phyloP scores from a whole-genome alignment of 2,797 vertebrate species.

The Hapalemur alaotrensis region DNA sequence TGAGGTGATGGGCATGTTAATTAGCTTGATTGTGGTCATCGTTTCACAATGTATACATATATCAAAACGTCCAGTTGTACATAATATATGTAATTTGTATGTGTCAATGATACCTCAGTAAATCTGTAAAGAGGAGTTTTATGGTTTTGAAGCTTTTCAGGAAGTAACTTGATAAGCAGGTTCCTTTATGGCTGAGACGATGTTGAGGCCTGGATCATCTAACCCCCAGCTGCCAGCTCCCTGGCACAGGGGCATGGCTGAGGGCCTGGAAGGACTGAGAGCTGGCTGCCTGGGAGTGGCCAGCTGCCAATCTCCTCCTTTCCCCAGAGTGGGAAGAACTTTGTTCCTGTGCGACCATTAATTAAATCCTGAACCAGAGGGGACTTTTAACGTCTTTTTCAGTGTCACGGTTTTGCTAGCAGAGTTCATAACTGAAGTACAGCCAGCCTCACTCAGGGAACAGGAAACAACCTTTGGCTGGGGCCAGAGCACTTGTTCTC shows the following conservation, averaged over 20 bases:
- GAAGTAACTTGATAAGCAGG: neutral
- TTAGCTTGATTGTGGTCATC: neutral
- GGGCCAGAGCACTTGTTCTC: conserved; percentile 73
- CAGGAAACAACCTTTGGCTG: conserved; percentile 78
- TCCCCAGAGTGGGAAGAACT: conserved; percentile 33
- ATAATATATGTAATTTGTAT: neutral
- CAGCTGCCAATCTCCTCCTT: conserved; percentile 31
- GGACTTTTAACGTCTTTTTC: conserved; percentile 64
- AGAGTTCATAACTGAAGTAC: conserved; percentile 67
- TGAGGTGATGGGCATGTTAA: neutral
- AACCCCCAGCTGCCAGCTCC: neutral
- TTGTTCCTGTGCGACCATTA: conserved; percentile 74
- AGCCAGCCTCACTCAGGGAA: conserved; percentile 72
- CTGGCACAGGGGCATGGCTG: conserved; percentile 1
- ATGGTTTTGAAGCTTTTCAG: neutral
- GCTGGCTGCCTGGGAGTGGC: conserved; percentile 25
- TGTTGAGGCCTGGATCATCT: neutral
- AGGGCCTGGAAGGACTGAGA: neutral
- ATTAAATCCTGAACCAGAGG: conserved; percentile 67
- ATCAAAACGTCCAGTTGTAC: neutral
- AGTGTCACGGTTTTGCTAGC: conserved; percentile 64
- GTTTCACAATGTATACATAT: neutral
- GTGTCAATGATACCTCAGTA: neutral
- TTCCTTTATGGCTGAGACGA: neutral
- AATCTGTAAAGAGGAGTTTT: neutral